Conservation (phyloP, 2,888 invertebrate species). For the Callyntrura guangdongensis region DNA sequence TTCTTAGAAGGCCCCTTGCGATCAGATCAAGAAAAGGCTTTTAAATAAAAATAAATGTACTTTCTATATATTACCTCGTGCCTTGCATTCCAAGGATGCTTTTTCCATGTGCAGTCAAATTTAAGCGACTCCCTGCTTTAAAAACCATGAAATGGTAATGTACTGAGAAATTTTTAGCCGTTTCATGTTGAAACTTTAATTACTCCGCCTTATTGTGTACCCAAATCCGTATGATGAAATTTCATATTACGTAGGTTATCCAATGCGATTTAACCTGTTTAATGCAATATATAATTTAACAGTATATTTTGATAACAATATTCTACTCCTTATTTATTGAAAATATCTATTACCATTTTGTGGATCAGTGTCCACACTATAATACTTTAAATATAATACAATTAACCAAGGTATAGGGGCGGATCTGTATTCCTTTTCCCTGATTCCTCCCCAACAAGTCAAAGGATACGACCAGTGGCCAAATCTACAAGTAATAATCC, state of each 20-base stretch:
- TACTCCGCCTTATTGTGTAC: not conserved
- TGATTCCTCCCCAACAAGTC: slow-evolving; percentile 35
- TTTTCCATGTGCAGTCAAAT: slow-evolving; percentile 24
- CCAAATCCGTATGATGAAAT: not conserved
- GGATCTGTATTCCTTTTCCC: slow-evolving; percentile 14
- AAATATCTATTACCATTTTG: not conserved
- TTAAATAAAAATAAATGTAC: slow-evolving; percentile 19
- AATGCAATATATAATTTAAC: slow-evolving; percentile 59
- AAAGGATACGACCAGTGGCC: slow-evolving; percentile 74
- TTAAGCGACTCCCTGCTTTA: slow-evolving; percentile 41
- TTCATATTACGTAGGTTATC: slow-evolving; percentile 13
- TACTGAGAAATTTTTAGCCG: slow-evolving; percentile 71
- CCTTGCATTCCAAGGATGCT: slow-evolving; percentile 18
- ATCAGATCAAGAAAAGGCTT: slow-evolving; percentile 60
- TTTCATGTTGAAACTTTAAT: slow-evolving; percentile 49
- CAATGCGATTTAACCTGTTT: slow-evolving; percentile 17
- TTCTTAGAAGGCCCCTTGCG: slow-evolving; percentile 89
- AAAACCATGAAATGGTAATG: slow-evolving; percentile 64
- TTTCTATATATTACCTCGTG: slow-evolving; percentile 3
- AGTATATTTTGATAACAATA: not conserved
- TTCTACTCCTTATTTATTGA: not conserved
- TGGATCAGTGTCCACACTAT: not conserved
- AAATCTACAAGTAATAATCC: slow-evolving; percentile 58
- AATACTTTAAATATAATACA: slow-evolving; percentile 12
- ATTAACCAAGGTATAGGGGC: not conserved